phyloP scores from a whole-genome alignment of 2,888 invertebrate species.

The Eledona agricola region DNA sequence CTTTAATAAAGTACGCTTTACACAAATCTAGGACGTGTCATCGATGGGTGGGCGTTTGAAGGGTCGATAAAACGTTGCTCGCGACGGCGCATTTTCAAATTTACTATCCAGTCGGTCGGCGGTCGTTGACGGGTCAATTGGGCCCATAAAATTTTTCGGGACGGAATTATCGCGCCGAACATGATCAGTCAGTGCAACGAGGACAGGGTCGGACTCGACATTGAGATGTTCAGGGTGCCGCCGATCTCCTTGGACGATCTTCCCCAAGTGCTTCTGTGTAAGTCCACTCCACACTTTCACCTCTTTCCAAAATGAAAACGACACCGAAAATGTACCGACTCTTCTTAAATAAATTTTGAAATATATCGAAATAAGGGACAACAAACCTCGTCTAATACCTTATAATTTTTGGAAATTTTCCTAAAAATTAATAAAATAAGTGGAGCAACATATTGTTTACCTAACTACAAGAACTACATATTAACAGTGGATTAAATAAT shows the following conservation, averaged over 20 bases:
- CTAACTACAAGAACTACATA: too few relatives aligned
- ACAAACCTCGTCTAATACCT: too few relatives aligned
- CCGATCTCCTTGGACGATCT: slow-evolving; percentile 78
- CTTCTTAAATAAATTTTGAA: too few relatives aligned
- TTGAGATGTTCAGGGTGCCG: slow-evolving; percentile 73
- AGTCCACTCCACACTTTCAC: slow-evolving; percentile 58
- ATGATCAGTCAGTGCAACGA: slow-evolving; percentile 59
- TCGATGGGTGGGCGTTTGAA: slow-evolving; percentile 63
- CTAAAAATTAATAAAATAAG: too few relatives aligned
- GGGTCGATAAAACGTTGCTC: slow-evolving; percentile 51
- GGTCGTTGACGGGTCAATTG: slow-evolving; percentile 38
- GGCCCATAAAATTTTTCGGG: slow-evolving; percentile 10
- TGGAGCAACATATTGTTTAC: too few relatives aligned
- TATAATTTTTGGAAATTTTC: too few relatives aligned
- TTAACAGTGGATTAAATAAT: too few relatives aligned
- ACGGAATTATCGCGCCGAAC: slow-evolving; percentile 30
- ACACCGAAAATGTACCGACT: too few relatives aligned
- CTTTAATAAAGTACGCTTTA: slow-evolving; percentile 59
- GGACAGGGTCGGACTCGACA: slow-evolving; percentile 52
- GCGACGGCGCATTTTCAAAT: slow-evolving; percentile 52
- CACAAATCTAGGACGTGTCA: slow-evolving; percentile 62
- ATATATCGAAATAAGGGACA: too few relatives aligned
- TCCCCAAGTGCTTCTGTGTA: slow-evolving; percentile 78
- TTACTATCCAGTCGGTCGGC: slow-evolving; percentile 44
- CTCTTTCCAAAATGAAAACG: too few relatives aligned